These are phyloP conservation scores for Saxidomus purpurata DNA, from an alignment of 1,140 invertebrate genomes.

Conservation along the genomic window DNA sequence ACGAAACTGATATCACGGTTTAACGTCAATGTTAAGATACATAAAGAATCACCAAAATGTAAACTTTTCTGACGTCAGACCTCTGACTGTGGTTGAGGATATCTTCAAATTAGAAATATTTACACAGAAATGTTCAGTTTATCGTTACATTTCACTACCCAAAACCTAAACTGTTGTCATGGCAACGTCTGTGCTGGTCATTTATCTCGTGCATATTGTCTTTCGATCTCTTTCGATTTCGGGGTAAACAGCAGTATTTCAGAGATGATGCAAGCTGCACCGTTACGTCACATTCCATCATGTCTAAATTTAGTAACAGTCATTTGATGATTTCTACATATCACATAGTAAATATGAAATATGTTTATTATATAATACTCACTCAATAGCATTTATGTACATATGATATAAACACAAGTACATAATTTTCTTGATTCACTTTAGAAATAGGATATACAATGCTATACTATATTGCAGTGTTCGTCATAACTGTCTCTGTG, in stretches of 20 bases:
- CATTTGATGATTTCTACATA: not conserved
- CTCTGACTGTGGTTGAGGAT: too few species aligned
- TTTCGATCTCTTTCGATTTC: conserved; percentile 51
- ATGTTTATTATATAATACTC: not conserved
- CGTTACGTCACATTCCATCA: not conserved
- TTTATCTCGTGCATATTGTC: conserved; percentile 2
- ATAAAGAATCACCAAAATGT: too few species aligned
- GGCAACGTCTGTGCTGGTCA: conserved; percentile 4
- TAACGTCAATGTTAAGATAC: too few species aligned
- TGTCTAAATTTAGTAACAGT: not conserved
- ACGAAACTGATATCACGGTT: too few species aligned
- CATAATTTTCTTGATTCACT: not conserved
- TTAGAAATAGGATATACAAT: not conserved
- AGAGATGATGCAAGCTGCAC: conserved; percentile 21
- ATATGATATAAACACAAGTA: not conserved
- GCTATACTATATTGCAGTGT: too few species aligned
- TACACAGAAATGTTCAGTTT: not conserved
- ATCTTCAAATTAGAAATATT: too few species aligned
- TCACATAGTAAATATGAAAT: not conserved
- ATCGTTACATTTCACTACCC: conserved; percentile 47
- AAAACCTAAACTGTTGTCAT: not conserved
- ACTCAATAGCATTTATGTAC: not conserved
- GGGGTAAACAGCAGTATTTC: conserved; percentile 50
- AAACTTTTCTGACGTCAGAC: too few species aligned
- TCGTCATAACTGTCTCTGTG: too few species aligned